A percentile compares a stretch with the other conserved stretches of the same genome.
These are phyloP conservation scores for Eufriesea mexicana DNA, from an alignment of 1,140 invertebrate species.

Conservation along the genomic window DNA sequence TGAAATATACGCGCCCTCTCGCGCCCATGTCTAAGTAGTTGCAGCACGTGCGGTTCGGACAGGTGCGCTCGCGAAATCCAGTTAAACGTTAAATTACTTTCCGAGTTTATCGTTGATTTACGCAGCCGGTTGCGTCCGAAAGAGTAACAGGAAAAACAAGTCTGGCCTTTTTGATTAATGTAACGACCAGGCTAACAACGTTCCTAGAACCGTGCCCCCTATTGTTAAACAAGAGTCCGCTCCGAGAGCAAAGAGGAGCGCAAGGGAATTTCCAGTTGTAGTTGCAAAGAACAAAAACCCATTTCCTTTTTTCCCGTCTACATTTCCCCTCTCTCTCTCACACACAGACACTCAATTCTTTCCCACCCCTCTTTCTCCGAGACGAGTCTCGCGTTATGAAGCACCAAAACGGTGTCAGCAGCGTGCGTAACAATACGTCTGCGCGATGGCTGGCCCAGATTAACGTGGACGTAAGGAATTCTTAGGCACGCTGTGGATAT, in stretches of 20 bases:
- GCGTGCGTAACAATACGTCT: conserved; percentile 35
- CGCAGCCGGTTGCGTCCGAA: background rate
- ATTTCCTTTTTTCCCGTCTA: background rate
- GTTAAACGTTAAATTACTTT: conserved; percentile 21
- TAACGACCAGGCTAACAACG: background rate
- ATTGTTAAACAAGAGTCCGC: background rate
- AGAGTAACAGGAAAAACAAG: background rate
- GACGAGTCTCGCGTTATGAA: conserved; percentile 28
- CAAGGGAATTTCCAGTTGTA: background rate
- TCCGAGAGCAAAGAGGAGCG: background rate
- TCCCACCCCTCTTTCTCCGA: background rate
- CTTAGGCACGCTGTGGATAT: background rate
- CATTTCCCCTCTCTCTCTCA: background rate
- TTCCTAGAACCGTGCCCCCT: background rate
- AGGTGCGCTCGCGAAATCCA: background rate
- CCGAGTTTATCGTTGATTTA: conserved; percentile 10
- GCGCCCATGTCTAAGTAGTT: background rate
- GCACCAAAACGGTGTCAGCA: conserved; percentile 33
- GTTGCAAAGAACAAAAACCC: background rate
- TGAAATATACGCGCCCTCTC: background rate
- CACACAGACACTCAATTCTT: background rate
- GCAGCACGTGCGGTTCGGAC: background rate
- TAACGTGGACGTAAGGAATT: conserved; percentile 27
- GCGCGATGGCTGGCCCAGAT: conserved; percentile 39
- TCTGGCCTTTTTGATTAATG: conserved; percentile 7